phyloP scores from a whole-genome alignment of 2,888 invertebrate genomes.

The Thalpophila matura region DNA sequence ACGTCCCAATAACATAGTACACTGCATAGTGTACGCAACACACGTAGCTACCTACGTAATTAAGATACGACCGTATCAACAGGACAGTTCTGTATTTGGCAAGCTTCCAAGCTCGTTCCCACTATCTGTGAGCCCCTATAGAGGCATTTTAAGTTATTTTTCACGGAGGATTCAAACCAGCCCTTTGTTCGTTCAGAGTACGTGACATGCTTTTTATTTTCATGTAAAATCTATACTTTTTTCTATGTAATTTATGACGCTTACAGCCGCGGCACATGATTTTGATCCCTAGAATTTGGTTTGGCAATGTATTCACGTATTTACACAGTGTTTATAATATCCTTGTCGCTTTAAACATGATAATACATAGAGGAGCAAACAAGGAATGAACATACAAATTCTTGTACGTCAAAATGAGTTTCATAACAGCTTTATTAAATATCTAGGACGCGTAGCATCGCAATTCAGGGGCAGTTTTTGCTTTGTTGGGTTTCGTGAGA shows the following conservation, averaged over 20 bases:
- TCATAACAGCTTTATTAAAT: conserved; percentile 64
- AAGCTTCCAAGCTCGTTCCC: conserved; percentile 54
- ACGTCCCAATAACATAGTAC: conserved; percentile 5
- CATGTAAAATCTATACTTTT: conserved; percentile 44
- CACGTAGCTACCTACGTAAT: conserved; percentile 60
- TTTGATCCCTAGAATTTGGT: conserved; percentile 3
- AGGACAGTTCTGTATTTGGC: conserved; percentile 61
- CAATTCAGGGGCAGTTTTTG: conserved; percentile 56
- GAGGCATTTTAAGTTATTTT: conserved; percentile 59
- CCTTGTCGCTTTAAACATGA: conserved; percentile 30
- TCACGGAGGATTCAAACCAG: conserved; percentile 43
- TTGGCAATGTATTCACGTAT: conserved; percentile 1
- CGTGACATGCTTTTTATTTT: conserved; percentile 54
- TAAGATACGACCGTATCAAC: conserved; percentile 60
- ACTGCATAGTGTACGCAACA: conserved; percentile 29
- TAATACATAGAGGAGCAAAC: conserved; percentile 44
- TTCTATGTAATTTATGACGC: conserved; percentile 22
- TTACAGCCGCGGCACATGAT: background rate
- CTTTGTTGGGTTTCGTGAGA: conserved; percentile 54
- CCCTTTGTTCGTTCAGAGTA: conserved; percentile 44
- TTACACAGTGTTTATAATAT: conserved; percentile 10
- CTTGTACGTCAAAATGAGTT: conserved; percentile 57
- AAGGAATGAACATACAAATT: conserved; percentile 55
- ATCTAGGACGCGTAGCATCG: conserved; percentile 51
- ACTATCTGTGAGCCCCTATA: conserved; percentile 51